Evolutionary conservation across 2,888 invertebrate species (phyloP), one percentile per base, ranked within the genome.

Genomic region (Phyllotreta cruciferae): DNA sequence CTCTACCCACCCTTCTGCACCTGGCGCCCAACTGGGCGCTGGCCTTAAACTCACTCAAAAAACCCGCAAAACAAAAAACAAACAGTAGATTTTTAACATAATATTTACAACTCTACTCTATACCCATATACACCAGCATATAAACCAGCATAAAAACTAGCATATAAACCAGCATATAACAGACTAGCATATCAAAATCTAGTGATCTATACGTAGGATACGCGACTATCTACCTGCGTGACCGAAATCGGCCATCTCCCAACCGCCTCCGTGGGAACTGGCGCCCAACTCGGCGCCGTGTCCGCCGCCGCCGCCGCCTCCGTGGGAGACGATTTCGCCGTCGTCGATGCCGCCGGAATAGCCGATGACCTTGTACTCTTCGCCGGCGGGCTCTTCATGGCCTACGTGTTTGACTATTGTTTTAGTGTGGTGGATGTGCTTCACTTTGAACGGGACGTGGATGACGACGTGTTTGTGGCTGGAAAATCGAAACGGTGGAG

Each of bases 371-470:
- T 89, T 88, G 78, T 87, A 88, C 73, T 85, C 85, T 74, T 88
- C 88, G 42, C 83, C 86, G 35, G 83, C 75, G 65, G 75, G 81
- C 66, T 77, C 78, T 53, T 76, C 77, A 58, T 78, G 76, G 73
- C 88, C 89, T 34, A 91, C 82, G 76, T 90, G 89, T 74, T 91
- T 91, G 70, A 89, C 89, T 45, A 90, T 86, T 45, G 91, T 92
- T 76, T 91, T 91, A 57, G 90, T 91, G 74, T 91, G 91, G 73
- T 91, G 90, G 73, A 90, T 86, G 67, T 89, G 88, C 76, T 92
- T 90, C 69, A 92, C 85, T 79, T 89, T 89, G 78, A 89, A 84
- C 0, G 92, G 92, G 54, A 92, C 90, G 81, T 92, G 91, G 78
- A 92, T 91, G 73, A 91, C 85, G 69, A 91, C 89, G 74, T 89